These are phyloP conservation scores for Chloropsis cyanopogon DNA, from an alignment of 2,113 vertebrate genomes.

Conservation along the genomic window DNA sequence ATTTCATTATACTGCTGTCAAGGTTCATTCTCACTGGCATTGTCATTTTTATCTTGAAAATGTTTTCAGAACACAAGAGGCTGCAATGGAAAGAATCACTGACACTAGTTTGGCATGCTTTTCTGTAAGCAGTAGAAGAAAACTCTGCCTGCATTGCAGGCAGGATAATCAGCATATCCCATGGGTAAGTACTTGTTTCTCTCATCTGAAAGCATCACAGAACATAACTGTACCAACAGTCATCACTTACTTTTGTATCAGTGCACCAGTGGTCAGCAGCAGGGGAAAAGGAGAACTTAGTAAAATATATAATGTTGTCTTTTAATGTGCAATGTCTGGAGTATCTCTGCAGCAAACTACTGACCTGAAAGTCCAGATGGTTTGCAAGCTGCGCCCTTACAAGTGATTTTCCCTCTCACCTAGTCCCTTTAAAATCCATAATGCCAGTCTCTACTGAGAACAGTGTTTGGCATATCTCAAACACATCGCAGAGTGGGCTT, in stretches of 20 bases:
- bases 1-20: constrained; percentile 15
- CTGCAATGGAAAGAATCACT: neutral
- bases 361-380: neutral
- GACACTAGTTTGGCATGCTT: neutral
- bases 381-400: neutral
- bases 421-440: neutral
- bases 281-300: neutral
- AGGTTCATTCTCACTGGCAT: constrained; percentile 49
- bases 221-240: neutral
- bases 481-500: neutral
- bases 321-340: neutral
- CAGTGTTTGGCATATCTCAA: neutral
- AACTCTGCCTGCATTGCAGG: constrained; percentile 16
- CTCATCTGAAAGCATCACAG: neutral
- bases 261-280: neutral
- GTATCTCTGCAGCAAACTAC: neutral
- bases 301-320: neutral
- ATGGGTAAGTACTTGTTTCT: neutral
- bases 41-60: constrained; percentile 41
- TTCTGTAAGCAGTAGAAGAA: neutral
- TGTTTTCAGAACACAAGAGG: constrained; percentile 23
- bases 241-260: neutral
- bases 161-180: neutral
- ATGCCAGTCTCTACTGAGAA: neutral
- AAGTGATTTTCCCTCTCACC: neutral